phyloP scores from a whole-genome alignment of 2,888 invertebrate species.

The Leptinotarsa rubiginosa region DNA sequence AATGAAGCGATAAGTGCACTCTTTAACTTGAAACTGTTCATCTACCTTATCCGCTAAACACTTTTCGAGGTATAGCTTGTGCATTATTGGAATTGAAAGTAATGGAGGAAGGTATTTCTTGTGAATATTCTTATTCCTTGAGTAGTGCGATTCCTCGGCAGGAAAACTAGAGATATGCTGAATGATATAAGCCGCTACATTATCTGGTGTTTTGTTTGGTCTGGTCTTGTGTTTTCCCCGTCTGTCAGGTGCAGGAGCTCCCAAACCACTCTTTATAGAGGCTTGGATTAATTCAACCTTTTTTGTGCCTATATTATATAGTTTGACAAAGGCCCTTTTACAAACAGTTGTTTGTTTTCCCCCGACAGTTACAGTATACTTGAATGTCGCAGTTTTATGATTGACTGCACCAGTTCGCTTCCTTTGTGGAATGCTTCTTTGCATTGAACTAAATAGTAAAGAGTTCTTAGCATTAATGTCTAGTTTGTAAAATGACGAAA shows the following conservation, averaged over 20 bases:
- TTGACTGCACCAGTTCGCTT: constrained; percentile 1
- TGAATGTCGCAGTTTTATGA: constrained; percentile 1
- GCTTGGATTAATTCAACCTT: constrained; percentile 31
- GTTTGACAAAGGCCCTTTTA: neutral
- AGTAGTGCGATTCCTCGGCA: constrained; percentile 39
- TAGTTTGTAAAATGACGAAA: neutral
- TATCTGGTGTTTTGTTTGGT: constrained; percentile 26
- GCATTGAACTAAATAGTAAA: constrained; percentile 1
- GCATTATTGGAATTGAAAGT: constrained; percentile 30
- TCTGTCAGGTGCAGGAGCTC: constrained; percentile 29
- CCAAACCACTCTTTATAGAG: constrained; percentile 19
- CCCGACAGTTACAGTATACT: neutral
- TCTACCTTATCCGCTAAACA: neutral
- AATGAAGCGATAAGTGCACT: neutral
- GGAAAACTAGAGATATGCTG: constrained; percentile 32
- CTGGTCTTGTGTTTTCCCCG: constrained; percentile 31
- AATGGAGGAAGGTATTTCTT: constrained; percentile 38
- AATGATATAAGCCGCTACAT: constrained; percentile 23
- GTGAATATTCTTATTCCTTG: constrained; percentile 35
- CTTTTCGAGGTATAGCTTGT: constrained; percentile 21
- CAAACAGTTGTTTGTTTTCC: neutral
- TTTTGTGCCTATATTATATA: neutral
- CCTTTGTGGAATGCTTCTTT: neutral
- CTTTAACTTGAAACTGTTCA: neutral
- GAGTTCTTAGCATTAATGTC: neutral